Base-by-base conservation (phyloP, 2,113 vertebrate genomes). In the Toxotes jaculatrix region DNA sequence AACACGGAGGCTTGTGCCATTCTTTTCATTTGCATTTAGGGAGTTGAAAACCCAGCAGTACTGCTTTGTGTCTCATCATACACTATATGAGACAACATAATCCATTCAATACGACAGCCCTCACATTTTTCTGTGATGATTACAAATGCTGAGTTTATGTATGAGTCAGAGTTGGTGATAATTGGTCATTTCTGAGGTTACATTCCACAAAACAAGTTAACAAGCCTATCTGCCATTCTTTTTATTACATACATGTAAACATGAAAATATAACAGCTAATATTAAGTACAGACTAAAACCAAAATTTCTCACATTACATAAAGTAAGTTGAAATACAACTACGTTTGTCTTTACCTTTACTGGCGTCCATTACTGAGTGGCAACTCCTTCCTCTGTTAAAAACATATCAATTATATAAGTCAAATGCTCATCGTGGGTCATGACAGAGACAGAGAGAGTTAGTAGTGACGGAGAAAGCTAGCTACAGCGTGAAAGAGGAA, bases 351-450 rank as follows among this genome's bases (percentile, higher is more conserved):
- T 86, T 86, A 91, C 92, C 90, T 92, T 92, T 93, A 88, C 21
- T 90, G 67, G 86, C 84, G 4, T 94, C 93, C 92, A 94, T 93
- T 83, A 76, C 71, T 2, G 64, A 71, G 51, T 87, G 75, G 72
- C 59, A 86, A 64, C 84, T 80, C 71, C 84, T 87, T 84, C 83
- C 91, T 92, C 86, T 90, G 77, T 83, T 10, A 68, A 36, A 85
- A 85, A 55, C 27, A 79, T 7, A 68, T 34, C 1, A 77, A 5
- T 27, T 5, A 16, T 8, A 51, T 77, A 74, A 81, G 11, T 49
- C 1, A 32, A 7, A 10, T 3, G n/a, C 1, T 40, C 4, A 61
- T 34, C 16, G 60, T 59, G 0, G 76, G 17, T 69, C 14, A 45
- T 27, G 45, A 68, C 32, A 74, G 4, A n/a, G n/a, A 70, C 5